phyloP scores from a whole-genome alignment of 1,140 invertebrate species.

The Eupristina koningsbergeri region DNA sequence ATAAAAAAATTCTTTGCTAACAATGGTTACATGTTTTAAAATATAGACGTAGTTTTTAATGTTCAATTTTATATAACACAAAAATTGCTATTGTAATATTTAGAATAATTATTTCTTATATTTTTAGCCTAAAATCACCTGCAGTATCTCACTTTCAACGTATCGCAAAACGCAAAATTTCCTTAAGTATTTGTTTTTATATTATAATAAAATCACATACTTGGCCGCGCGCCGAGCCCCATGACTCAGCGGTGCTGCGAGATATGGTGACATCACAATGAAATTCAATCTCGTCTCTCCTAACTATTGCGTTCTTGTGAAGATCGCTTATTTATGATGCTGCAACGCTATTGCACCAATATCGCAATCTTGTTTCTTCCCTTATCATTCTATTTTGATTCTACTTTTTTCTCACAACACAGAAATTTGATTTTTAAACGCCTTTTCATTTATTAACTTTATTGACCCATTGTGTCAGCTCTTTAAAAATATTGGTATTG shows the following conservation, averaged over 20 bases:
- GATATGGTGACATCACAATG: conserved; percentile 75
- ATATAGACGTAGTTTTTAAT: not conserved
- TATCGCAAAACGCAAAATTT: conserved; percentile 40
- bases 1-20: not conserved
- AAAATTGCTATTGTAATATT: conserved; percentile 6
- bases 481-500: conserved; percentile 35
- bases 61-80: conserved; percentile 32
- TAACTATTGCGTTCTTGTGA: conserved; percentile 60
- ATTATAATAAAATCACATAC: conserved; percentile 73
- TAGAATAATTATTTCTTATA: conserved; percentile 22
- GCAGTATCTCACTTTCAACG: conserved; percentile 26
- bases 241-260: conserved; percentile 72
- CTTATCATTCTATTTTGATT: conserved; percentile 40
- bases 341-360: conserved; percentile 42
- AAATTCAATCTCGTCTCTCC: conserved; percentile 71
- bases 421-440: conserved; percentile 36
- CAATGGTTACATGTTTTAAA: conserved; percentile 10
- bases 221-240: conserved; percentile 71
- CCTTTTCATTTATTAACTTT: conserved; percentile 21
- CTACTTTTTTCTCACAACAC: not conserved
- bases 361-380: conserved; percentile 37
- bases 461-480: conserved; percentile 1
- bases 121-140: conserved; percentile 27
- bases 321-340: conserved; percentile 32
- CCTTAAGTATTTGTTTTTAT: conserved; percentile 51